Evolutionary conservation across 2,113 vertebrate species (phyloP).

Genomic region (Piprites chloris): DNA sequence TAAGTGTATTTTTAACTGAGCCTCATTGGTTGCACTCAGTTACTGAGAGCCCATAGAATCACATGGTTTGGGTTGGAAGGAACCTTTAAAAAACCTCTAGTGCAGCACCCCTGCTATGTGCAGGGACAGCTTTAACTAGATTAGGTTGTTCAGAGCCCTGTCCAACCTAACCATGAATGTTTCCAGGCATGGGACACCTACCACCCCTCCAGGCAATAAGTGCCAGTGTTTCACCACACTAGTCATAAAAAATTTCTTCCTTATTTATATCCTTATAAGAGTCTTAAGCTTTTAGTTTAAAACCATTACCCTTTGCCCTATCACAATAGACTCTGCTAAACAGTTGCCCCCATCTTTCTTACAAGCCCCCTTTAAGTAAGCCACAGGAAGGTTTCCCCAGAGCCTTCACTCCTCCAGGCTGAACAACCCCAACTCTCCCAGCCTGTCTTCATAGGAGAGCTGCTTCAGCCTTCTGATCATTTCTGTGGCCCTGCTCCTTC

Average conservation of each 20-base stretch:
- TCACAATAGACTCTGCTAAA: neutral
- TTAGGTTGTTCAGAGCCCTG: neutral
- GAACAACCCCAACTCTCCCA: neutral
- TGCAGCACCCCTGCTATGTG: neutral
- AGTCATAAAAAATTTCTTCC: neutral
- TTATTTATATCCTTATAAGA: neutral
- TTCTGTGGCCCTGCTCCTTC: neutral
- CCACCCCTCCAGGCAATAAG: neutral
- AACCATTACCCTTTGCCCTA: neutral
- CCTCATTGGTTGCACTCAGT: neutral
- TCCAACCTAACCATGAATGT: neutral
- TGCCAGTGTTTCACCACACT: neutral
- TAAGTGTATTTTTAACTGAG: neutral
- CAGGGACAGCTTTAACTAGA: neutral
- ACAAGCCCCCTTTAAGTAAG: neutral
- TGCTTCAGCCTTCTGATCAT: neutral
- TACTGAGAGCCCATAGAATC: neutral
- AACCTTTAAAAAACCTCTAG: neutral
- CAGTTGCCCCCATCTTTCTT: neutral
- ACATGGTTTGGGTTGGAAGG: neutral
- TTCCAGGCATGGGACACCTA: neutral
- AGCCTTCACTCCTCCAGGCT: neutral
- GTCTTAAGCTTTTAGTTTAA: neutral
- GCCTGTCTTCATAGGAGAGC: neutral
- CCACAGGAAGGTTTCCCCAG: neutral